Conservation (phyloP, 2,888 invertebrate genomes). For the Hecatera dysodea region DNA sequence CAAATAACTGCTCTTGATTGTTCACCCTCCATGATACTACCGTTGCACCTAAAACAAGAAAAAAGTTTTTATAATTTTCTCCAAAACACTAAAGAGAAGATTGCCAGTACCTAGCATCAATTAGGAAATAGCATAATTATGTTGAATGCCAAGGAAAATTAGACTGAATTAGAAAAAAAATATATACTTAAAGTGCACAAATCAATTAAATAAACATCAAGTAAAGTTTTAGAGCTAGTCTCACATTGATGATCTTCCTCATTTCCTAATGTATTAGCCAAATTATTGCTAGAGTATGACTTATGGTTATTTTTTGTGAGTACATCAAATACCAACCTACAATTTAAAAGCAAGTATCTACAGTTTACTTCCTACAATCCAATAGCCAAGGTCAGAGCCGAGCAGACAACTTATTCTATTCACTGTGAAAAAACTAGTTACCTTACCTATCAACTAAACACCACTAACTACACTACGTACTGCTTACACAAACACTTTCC, state of each 20-base stretch:
- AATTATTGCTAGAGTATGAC: conserved; percentile 73
- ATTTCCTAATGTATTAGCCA: conserved; percentile 65
- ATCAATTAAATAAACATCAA: conserved; percentile 37
- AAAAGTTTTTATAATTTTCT: conserved; percentile 5
- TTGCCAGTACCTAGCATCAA: neutral
- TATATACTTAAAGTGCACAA: neutral
- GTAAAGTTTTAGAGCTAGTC: conserved; percentile 39
- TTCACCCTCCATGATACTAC: conserved; percentile 99
- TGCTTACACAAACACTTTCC: conserved; percentile 37
- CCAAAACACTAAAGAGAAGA: neutral
- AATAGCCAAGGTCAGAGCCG: conserved; percentile 89
- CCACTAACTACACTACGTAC: conserved; percentile 53
- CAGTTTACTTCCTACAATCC: conserved; percentile 91
- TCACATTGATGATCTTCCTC: conserved; percentile 45
- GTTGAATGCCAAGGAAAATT: neutral
- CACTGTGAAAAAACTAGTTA: conserved; percentile 85
- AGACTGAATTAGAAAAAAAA: neutral
- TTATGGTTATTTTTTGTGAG: conserved; percentile 87
- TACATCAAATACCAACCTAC: conserved; percentile 90
- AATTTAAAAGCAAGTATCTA: conserved; percentile 90
- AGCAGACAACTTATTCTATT: conserved; percentile 88
- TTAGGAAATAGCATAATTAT: neutral
- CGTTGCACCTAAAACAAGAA: conserved; percentile 95
- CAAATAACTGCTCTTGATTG: conserved; percentile 98
- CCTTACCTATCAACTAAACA: conserved; percentile 80